These are phyloP conservation scores for Halichoerus grypus DNA, from an alignment of 2,113 vertebrate species.

Conservation along the genomic window DNA sequence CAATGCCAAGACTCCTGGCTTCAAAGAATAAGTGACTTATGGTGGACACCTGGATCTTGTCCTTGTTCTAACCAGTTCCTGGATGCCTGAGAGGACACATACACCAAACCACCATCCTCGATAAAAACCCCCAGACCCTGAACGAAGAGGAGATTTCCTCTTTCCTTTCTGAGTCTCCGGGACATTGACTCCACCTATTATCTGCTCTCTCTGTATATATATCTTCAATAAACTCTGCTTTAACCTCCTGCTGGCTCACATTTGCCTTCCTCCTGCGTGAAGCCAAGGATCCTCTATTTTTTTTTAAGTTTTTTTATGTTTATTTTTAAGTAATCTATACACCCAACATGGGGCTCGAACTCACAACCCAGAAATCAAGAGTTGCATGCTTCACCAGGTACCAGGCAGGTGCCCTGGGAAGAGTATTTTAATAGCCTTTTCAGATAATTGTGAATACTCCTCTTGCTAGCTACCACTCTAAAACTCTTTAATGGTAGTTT, in stretches of 20 bases:
- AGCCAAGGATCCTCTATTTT: neutral
- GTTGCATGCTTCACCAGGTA: neutral
- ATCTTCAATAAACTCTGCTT: neutral
- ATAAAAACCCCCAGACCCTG: neutral
- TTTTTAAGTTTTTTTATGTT: neutral
- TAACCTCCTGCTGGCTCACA: neutral
- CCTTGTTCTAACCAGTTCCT: neutral
- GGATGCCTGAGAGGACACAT: neutral
- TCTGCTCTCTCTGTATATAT: neutral
- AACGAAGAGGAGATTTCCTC: neutral
- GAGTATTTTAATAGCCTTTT: neutral
- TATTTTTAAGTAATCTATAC: neutral
- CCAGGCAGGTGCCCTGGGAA: neutral
- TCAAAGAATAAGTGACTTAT: neutral
- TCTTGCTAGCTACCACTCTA: constrained; percentile 13
- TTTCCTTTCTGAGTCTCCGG: neutral
- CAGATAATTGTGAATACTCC: neutral
- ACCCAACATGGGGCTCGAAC: neutral
- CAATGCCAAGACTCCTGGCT: neutral
- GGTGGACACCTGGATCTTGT: neutral
- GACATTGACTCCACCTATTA: neutral
- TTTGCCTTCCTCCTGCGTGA: neutral
- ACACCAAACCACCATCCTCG: neutral
- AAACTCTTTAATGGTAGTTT: neutral
- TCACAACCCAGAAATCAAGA: neutral